Conservation (phyloP, 2,888 invertebrate genomes). For the Brachyptera risi region DNA sequence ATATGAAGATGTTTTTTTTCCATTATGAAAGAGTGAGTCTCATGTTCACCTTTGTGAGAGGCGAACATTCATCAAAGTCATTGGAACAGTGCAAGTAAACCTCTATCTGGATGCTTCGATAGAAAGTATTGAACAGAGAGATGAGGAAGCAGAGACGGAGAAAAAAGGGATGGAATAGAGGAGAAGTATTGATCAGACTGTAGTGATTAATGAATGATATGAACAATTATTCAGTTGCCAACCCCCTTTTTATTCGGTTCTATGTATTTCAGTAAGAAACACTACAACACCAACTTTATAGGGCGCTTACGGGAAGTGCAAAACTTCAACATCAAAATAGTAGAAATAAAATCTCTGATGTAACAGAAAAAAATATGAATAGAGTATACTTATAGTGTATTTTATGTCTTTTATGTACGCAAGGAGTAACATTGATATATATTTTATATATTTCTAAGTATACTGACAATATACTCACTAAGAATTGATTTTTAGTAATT, state of each 20-base stretch:
- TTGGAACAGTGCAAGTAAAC: too few relatives aligned
- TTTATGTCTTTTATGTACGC: conserved; percentile 22
- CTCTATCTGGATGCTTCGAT: too few relatives aligned
- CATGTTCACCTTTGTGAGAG: too few relatives aligned
- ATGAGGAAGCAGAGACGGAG: too few relatives aligned
- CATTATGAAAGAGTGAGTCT: too few relatives aligned
- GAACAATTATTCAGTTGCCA: conserved; percentile 23
- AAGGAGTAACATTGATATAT: conserved; percentile 28
- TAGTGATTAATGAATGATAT: too few relatives aligned
- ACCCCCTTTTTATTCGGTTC: conserved; percentile 31
- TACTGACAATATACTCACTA: not conserved
- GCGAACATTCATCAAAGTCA: too few relatives aligned
- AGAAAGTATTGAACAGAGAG: too few relatives aligned
- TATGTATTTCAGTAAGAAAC: conserved; percentile 32
- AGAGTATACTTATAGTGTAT: conserved; percentile 17
- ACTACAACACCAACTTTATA: conserved; percentile 31
- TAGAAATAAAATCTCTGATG: conserved; percentile 16
- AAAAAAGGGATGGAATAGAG: not conserved
- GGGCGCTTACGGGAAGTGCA: conserved; percentile 30
- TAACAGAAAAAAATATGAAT: conserved; percentile 20
- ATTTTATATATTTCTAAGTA: conserved; percentile 6
- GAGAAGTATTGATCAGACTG: not conserved
- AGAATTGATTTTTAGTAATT: conserved; percentile 21
- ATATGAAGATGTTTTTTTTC: too few relatives aligned
- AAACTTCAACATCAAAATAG: conserved; percentile 22